Conservation (phyloP, 2,888 invertebrate species). For the Cistogaster globosa region DNA sequence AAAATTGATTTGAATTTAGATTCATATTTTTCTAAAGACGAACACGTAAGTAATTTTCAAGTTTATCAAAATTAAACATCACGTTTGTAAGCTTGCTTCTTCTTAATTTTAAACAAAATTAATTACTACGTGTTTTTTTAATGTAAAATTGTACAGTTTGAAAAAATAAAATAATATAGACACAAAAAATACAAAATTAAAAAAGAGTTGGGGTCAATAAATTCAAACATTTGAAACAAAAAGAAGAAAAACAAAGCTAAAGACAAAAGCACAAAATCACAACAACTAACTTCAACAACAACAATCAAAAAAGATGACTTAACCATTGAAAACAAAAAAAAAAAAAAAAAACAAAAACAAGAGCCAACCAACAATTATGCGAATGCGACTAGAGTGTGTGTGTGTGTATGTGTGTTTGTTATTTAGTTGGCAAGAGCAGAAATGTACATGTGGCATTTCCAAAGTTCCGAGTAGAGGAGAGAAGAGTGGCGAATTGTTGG, state of each 20-base stretch:
- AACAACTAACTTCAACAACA: constrained; percentile 23
- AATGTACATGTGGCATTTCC: constrained; percentile 30
- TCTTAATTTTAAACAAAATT: constrained; percentile 2
- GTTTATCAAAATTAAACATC: constrained; percentile 18
- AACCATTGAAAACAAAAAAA: constrained; percentile 42
- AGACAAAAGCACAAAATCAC: constrained; percentile 9
- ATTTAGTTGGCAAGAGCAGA: constrained; percentile 1
- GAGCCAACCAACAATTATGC: constrained; percentile 57
- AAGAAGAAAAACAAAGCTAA: not conserved
- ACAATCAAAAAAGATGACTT: constrained; percentile 47
- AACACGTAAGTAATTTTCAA: constrained; percentile 27
- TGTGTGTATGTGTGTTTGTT: not conserved
- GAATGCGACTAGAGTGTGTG: constrained; percentile 52
- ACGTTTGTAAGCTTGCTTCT: not conserved
- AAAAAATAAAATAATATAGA: constrained; percentile 11
- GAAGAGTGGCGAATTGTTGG: constrained; percentile 27
- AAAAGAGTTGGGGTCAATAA: constrained; percentile 61
- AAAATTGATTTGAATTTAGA: not conserved
- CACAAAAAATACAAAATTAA: constrained; percentile 4
- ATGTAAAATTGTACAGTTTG: constrained; percentile 20
- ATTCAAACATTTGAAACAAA: constrained; percentile 45
- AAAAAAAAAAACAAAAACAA: too few species aligned
- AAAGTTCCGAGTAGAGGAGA: constrained; percentile 26
- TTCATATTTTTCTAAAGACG: not conserved
- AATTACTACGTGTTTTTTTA: constrained; percentile 9